Base-by-base conservation (phyloP, 1,140 invertebrate species). In the Leptonema lineaticorne region DNA sequence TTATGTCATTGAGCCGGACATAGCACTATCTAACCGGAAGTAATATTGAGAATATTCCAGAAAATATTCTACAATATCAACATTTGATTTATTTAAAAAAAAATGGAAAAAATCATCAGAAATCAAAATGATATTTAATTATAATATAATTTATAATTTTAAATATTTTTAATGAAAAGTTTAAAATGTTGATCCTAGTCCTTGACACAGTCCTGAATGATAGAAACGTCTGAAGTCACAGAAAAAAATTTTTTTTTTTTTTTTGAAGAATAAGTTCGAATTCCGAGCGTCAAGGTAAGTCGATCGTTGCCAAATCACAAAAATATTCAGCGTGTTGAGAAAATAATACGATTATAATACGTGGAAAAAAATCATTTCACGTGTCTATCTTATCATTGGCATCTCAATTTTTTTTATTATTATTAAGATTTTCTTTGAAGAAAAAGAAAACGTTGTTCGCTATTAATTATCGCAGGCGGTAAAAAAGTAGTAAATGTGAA, bases 121-220 rank as follows among this genome's bases (percentile, higher is more conserved):
- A n/a, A n/a, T n/a, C n/a, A n/a, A n/a, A n/a, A n/a, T n/a, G n/a
- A n/a, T n/a, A n/a, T n/a, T n/a, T n/a, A n/a, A n/a, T n/a, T n/a
- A n/a, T n/a, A n/a, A n/a, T n/a, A n/a, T n/a, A n/a, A n/a, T n/a
- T n/a, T n/a, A n/a, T n/a, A n/a, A n/a, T n/a, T n/a, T n/a, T n/a
- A n/a, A n/a, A n/a, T n/a, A n/a, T n/a, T n/a, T n/a, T n/a, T n/a
- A n/a, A n/a, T n/a, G n/a, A n/a, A n/a, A n/a, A n/a, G n/a, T n/a
- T n/a, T n/a, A n/a, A n/a, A n/a, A n/a, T n/a, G n/a, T n/a, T n/a
- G n/a, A n/a, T 33, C 30, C 46, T 22, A 18, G 46, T 50, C 18
- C 50, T 53, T 53, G 50, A 53, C 50, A 53, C 20, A 53, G 50
- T 53, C 22, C 11, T 24, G 22, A 53, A 26, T 22, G 27, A 53